Base-by-base conservation (phyloP, 2,888 invertebrate genomes). In the Coelogynopora nodosa region DNA sequence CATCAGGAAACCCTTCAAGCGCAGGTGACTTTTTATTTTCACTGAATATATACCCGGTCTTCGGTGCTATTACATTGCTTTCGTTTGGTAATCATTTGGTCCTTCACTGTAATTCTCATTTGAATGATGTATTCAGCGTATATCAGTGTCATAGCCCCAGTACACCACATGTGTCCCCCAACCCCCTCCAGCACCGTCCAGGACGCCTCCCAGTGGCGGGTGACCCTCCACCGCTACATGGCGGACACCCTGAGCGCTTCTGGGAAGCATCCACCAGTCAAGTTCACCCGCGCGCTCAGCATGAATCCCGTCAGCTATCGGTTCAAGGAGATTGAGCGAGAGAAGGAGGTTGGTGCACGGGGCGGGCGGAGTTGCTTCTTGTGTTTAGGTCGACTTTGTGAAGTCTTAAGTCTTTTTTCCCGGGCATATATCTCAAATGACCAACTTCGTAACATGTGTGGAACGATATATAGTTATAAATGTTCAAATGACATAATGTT, bases 321-420 rank as follows among this genome's bases (percentile, higher is more conserved):
- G 91, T 97, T 97, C 91, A 95, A 95, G 90, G 95, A 96, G 90
- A 93, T 94, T 80, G 94, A 94, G 88, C 96, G 96, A 92, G 96
- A 97, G 92, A 94, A 94, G 89, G 95, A 94, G 93, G 95, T 95
- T 92, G 90, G 91, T 90, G 67, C 82, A 29, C 30, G n/a, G 0
- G 84, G 2, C 2, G 26, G 80, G 5, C 80, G 2, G 23, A 10
- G 2, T 2, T 80, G 5, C 29, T 80, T 2, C 5, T 26, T 80
- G 23, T 5, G n/a, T 2, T 80, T 2, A 80, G 2, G 27, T 80
- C 23, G 2, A 10, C 29, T 80, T 5, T n/a, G 5, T 80, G 80
- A 80, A 67, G n/a, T 67, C 67, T 13, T n/a, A 67, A 18, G 13
- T 67, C 67, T n/a, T 67, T 67, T n/a, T 67, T 67, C 67, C 67